Evolutionary conservation across 2,797 vertebrate genomes (phyloP), one percentile per base, ranked within the genome.

Genomic region (Gallinago solitaria): DNA sequence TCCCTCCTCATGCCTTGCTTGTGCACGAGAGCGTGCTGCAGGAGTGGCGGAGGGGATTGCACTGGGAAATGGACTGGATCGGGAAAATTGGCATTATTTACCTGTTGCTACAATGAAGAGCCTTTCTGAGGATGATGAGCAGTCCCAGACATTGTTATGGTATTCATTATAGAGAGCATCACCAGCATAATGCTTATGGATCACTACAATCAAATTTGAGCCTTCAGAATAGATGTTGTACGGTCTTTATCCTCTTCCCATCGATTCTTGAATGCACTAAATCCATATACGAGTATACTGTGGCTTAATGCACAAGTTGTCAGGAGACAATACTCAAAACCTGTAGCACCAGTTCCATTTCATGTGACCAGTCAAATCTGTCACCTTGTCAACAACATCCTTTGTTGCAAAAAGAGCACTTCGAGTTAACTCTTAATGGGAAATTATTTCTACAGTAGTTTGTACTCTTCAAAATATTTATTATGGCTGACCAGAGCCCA

Each of bases 321-420:
- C 73, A 90, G 84, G 37, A 93, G 87, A 68, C 3, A 5, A 51
- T 54, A 69, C 75, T 83, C 33, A 71, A 91, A 96, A 92, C 74
- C 75, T 47, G 71, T 43, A 82, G 75, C 60, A 64, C 83, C 53
- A 11, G 78, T 89, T 93, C 59, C 28, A 21, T 60, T 91, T 87
- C 71, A 75, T 3, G 23, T 11, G 50, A 50, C 53, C 0, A 0
- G 84, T 60, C 71, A 80, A 90, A 89, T 56, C n/a, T 35, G n/a
- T 41, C 80, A 35, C 63, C 25, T 78, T 48, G 68, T 60, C 78
- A 90, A 53, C 74, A 68, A 16, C 45, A 45, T 61, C n/a, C n/a
- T 78, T 81, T 67, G 59, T 63, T 82, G 50, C 17, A 77, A 80
- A 82, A 88, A 32, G 32, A 76, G 21, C 0, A 0, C 50, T 90